These are phyloP conservation scores for Clinocottus analis DNA, from an alignment of 2,113 vertebrate species.

Conservation along the genomic window DNA sequence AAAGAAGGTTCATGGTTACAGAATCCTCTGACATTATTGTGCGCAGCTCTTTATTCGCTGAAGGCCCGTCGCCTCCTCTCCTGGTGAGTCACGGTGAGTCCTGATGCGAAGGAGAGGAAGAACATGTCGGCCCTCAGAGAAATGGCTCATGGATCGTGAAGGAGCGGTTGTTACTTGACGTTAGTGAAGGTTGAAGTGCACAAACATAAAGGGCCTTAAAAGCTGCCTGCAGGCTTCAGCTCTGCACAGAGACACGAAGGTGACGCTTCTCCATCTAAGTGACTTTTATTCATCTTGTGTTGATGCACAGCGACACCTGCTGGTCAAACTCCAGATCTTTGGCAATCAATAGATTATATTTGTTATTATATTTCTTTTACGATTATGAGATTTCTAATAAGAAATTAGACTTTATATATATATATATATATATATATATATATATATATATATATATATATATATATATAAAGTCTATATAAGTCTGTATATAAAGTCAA, in stretches of 20 bases:
- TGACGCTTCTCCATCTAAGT: neutral
- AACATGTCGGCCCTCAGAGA: neutral
- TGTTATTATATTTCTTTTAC: neutral
- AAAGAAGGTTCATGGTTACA: neutral
- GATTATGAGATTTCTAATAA: too few relatives aligned
- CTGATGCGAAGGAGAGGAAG: neutral
- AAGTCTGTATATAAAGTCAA: too few relatives aligned
- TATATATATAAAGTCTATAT: too few relatives aligned
- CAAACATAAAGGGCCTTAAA: neutral
- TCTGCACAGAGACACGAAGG: neutral
- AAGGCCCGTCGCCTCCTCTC: neutral
- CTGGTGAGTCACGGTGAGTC: slow-evolving; percentile 38
- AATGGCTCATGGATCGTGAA: neutral
- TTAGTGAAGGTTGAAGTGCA: neutral
- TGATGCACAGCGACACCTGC: slow-evolving; percentile 17
- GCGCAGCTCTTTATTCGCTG: neutral
- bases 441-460: too few relatives aligned
- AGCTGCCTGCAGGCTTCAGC: neutral
- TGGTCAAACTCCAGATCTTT: slow-evolving; percentile 10
- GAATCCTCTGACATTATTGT: neutral
- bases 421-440: too few relatives aligned
- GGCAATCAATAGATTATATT: neutral
- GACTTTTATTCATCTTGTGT: neutral
- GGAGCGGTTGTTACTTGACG: neutral
- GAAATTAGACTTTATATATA: neutral